Percentiles rank a stretch among this genome's conserved stretches.
Evolutionary conservation across 2,888 invertebrate genomes (phyloP).

Genomic region (Cyclophora albipunctata): DNA sequence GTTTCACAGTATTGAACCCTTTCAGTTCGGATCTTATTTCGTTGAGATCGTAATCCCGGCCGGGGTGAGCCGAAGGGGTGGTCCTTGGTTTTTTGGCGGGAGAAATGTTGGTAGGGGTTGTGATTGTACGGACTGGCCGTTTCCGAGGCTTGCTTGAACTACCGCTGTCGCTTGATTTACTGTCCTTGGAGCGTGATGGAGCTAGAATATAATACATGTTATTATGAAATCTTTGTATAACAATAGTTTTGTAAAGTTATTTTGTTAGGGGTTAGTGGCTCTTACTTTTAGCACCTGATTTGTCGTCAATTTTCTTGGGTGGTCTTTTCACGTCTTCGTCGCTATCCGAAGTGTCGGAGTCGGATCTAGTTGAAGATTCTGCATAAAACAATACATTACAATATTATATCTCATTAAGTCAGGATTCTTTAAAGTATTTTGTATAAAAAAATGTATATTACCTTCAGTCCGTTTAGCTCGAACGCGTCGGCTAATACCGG

Average conservation of each 20-base stretch:
- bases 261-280: neutral
- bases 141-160: constrained; percentile 61
- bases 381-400: constrained; percentile 13
- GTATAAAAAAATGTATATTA: constrained; percentile 17
- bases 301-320: constrained; percentile 58
- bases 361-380: constrained; percentile 63
- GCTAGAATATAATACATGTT: constrained; percentile 26
- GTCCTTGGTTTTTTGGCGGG: constrained; percentile 56
- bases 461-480: constrained; percentile 61
- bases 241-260: neutral
- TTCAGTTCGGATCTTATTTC: constrained; percentile 90
- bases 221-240: neutral
- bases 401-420: too few relatives aligned
- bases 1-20: constrained; percentile 78
- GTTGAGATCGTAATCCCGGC: constrained; percentile 87
- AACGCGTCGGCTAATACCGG: constrained; percentile 56
- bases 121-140: constrained; percentile 48
- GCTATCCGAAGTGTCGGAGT: constrained; percentile 71
- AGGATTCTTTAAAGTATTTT: neutral
- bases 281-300: constrained; percentile 50
- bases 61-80: constrained; percentile 40
- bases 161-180: constrained; percentile 60
- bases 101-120: constrained; percentile 47
- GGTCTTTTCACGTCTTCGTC: constrained; percentile 63
- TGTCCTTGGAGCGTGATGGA: constrained; percentile 51